Evolutionary conservation across 2,797 vertebrate species (phyloP), one percentile per base, ranked within the genome.

Genomic region (Darevskia nairensis): DNA sequence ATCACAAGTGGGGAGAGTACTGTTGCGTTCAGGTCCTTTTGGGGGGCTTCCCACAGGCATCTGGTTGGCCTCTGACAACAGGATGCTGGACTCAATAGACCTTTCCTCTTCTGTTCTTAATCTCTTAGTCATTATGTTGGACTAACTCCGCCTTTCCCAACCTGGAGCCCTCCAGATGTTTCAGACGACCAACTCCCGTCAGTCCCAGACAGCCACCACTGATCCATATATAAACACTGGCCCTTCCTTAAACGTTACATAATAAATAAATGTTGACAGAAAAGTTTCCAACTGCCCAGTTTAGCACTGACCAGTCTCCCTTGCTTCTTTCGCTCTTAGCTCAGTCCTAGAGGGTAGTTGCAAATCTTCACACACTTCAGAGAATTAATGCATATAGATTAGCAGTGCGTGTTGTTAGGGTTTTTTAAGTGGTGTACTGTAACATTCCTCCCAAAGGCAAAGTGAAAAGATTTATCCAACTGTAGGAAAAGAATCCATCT

Each of bases 401-500:
- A 4, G 7, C 72, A 55, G 23, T 0, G 35, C 64, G 41, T 27
- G 39, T 69, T 21, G 11, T 35, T 80, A 11, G 4, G 50, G 2
- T n/a, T 80, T 25, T 80, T 25, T 32, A 25, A 80, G 35, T n/a
- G 17, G 25, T 23, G 41, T 71, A 69, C 9, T 29, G 15, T 59
- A 4, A 32, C 13, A 15, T 4, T 8, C 21, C 4, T 6, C 13
- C 32, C 10, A 88, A 89, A 64, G 0, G 0, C 0, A 25, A 69
- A 91, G 87, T 50, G 44, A 83, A 61, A 80, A 86, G 2, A 66
- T 91, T 27, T 46, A 74, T 55, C 59, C 41, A 41, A 90, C 86
- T 87, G 64, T 46, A 69, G 41, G 13, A 84, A 76, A 61, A 17
- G 25, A 29, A 19, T 76, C n/a, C 4, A 17, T 32, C 39, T 66